Base-by-base conservation (phyloP, 2,113 vertebrate species). In the Rhineura floridana region DNA sequence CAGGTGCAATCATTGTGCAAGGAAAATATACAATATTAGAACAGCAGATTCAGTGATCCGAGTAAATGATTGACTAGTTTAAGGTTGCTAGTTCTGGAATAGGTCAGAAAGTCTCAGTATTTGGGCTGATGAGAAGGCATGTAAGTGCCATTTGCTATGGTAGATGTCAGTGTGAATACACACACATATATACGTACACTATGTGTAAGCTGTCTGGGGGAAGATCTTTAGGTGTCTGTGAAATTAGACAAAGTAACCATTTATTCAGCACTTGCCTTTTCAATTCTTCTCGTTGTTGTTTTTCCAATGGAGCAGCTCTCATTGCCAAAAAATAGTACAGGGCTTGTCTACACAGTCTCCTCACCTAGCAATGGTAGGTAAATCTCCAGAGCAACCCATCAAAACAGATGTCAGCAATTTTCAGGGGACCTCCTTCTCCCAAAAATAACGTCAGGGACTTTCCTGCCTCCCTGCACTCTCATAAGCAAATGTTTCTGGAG, bases 381-480 rank as follows among this genome's bases (percentile, higher is more conserved):
- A 89, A 88, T 90, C 62, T 91, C 46, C 33, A 70, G 76, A 70
- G 82, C 55, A 83, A 46, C 87, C 91, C 30, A 75, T 90, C 67
- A 87, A 77, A 90, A 87, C 69, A 85, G 86, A 81, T 84, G 59
- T 77, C 36, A 78, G 44, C 91, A 88, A 81, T 81, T 73, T 90
- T 91, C 69, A 76, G 75, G n/a, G 39, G 28, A 87, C 48, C 77
- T 30, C n/a, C 28, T 91, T 91, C 63, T 88, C 50, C 86, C 59
- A 7, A 81, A 91, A 93, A 76, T 0, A 88, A 84, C 52, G 75
- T 87, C 67, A 73, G 65, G 21, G n/a, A 81, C 15, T 83, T 90
- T 52, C 69, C n/a, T 42, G 62, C 63, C 42, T 90, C 46, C 86
- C 0, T 62, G 46, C 76, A 19, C 75, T 91, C 55, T 84, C 86